These are phyloP conservation scores for Drosophila demipolita DNA, from an alignment of 2,888 invertebrate genomes.

Conservation along the genomic window DNA sequence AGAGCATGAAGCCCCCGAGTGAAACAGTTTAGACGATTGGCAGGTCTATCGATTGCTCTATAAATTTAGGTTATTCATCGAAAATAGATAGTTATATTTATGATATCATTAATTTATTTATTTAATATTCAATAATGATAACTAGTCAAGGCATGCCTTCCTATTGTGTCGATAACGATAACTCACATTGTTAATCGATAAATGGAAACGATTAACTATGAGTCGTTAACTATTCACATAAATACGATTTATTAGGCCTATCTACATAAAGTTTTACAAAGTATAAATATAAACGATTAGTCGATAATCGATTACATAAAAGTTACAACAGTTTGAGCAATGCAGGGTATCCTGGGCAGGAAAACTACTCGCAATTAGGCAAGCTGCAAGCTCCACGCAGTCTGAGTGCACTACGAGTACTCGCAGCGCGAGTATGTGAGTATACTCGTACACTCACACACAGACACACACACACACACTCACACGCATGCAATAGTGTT, in stretches of 20 bases:
- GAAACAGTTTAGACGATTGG: slow-evolving; percentile 34
- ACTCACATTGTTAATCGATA: not conserved
- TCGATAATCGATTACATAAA: not conserved
- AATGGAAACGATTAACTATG: not conserved
- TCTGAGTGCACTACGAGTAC: slow-evolving; percentile 65
- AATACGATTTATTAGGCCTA: not conserved
- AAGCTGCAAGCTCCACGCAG: slow-evolving; percentile 64
- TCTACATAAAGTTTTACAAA: not conserved
- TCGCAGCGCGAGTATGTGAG: slow-evolving; percentile 17
- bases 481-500: slow-evolving; percentile 32
- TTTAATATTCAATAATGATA: not conserved
- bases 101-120: not conserved
- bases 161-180: not conserved
- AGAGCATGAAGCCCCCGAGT: slow-evolving; percentile 29
- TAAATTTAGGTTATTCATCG: not conserved
- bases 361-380: slow-evolving; percentile 51
- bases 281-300: not conserved
- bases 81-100: not conserved
- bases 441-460: not conserved
- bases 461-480: not conserved
- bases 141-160: not conserved
- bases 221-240: not conserved
- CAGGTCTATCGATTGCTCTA: slow-evolving; percentile 5
- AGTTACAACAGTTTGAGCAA: not conserved
- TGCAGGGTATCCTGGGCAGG: slow-evolving; percentile 50